Percentiles rank a stretch among this genome's conserved stretches.
These are phyloP conservation scores for Spatulosminthurus flaviceps DNA, from an alignment of 2,888 invertebrate species.

Conservation along the genomic window DNA sequence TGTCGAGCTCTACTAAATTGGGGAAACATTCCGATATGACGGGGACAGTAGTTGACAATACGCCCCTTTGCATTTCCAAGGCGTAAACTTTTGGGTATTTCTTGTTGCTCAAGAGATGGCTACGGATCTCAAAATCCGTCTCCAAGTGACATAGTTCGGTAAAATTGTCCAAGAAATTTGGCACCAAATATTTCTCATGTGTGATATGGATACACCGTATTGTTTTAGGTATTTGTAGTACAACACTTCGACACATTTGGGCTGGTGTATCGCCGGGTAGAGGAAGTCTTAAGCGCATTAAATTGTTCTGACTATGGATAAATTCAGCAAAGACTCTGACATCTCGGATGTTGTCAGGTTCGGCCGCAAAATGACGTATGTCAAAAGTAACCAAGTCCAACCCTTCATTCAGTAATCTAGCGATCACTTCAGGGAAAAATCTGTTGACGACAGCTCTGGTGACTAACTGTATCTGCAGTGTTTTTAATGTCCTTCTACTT, in stretches of 20 bases:
- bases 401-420: conserved; percentile 27
- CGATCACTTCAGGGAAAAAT: conserved; percentile 46
- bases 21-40: conserved; percentile 46
- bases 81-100: conserved; percentile 41
- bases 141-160: conserved; percentile 40
- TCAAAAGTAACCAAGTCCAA: conserved; percentile 47
- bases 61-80: conserved; percentile 47
- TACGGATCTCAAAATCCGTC: conserved; percentile 48
- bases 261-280: conserved; percentile 44
- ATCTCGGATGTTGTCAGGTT: conserved; percentile 45
- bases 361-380: conserved; percentile 42
- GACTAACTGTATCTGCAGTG: conserved; percentile 39
- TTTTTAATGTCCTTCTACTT: conserved; percentile 37
- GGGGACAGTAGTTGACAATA: conserved; percentile 44
- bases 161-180: conserved; percentile 48
- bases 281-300: conserved; percentile 45
- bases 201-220: conserved; percentile 34
- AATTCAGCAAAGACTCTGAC: conserved; percentile 46
- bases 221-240: conserved; percentile 28
- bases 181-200: conserved; percentile 46
- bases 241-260: conserved; percentile 33
- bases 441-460: conserved; percentile 42
- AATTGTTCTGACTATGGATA: conserved; percentile 43
- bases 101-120: conserved; percentile 30
- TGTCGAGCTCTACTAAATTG: conserved; percentile 46